Evolutionary conservation across 2,888 invertebrate genomes (phyloP).

Genomic region (Chouioia cunea): DNA sequence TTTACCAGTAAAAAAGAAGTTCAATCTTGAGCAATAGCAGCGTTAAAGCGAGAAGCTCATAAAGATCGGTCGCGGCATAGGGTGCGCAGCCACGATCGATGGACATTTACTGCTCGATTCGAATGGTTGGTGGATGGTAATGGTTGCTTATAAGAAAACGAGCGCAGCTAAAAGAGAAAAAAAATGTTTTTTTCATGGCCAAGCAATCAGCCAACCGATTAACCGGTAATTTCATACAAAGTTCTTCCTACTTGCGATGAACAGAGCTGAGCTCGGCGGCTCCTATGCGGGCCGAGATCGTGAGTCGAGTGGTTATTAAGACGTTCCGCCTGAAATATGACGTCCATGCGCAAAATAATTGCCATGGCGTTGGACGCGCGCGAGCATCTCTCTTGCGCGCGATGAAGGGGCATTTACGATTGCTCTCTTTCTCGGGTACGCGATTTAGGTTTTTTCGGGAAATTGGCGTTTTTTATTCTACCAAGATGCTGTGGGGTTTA

Average conservation of each 20-base stretch:
- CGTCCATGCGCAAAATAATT: conserved; percentile 63
- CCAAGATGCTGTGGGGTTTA: too few species aligned
- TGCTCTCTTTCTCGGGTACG: too few species aligned
- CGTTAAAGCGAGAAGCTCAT: conserved; percentile 21
- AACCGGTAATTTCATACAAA: conserved; percentile 48
- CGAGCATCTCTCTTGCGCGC: conserved; percentile 6
- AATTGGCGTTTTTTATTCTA: too few species aligned
- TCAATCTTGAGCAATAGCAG: background rate
- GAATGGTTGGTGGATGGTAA: conserved; percentile 24
- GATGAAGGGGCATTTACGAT: background rate
- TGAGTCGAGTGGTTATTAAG: conserved; percentile 62
- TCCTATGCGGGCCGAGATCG: conserved; percentile 23
- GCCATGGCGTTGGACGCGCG: conserved; percentile 47
- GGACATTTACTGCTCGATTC: conserved; percentile 31
- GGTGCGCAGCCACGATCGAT: conserved; percentile 20
- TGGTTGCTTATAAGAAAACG: conserved; percentile 13
- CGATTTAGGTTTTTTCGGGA: too few species aligned
- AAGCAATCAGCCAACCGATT: conserved; percentile 47
- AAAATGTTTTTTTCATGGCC: conserved; percentile 40
- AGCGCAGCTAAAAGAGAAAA: background rate
- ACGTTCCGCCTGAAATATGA: conserved; percentile 64
- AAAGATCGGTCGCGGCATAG: conserved; percentile 6
- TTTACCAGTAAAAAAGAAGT: background rate
- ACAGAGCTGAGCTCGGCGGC: conserved; percentile 10
- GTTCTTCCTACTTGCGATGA: conserved; percentile 29